phyloP scores from a whole-genome alignment of 1,140 invertebrate genomes.

The Neotoxoptera formosana region DNA sequence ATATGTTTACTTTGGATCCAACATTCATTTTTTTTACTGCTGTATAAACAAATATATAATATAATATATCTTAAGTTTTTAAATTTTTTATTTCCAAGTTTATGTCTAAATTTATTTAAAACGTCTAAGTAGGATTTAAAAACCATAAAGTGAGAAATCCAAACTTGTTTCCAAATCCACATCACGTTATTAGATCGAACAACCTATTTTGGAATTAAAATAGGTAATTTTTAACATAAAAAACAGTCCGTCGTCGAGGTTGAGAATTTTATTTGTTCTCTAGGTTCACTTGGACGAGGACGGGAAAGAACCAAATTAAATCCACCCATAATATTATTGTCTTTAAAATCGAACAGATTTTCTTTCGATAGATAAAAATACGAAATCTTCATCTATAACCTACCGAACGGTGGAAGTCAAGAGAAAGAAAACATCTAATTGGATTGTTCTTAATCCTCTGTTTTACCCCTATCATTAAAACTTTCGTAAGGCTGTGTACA shows the following conservation, averaged over 20 bases:
- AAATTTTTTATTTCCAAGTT: background rate
- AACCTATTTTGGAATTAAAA: background rate
- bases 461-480: background rate
- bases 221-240: background rate
- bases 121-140: background rate
- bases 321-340: background rate
- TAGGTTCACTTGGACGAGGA: background rate
- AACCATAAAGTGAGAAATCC: background rate
- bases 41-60: background rate
- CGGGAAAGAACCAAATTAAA: background rate
- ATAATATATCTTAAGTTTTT: background rate
- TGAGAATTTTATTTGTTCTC: background rate
- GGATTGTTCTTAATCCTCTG: background rate
- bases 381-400: background rate
- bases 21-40: too few species aligned
- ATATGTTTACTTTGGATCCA: too few species aligned
- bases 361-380: background rate
- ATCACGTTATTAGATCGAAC: background rate
- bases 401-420: background rate
- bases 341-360: background rate
- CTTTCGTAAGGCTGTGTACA: background rate
- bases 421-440: background rate
- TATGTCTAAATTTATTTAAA: background rate
- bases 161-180: background rate
- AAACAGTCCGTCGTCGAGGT: background rate